These are phyloP conservation scores for Sebastes minor DNA, from an alignment of 2,797 vertebrate genomes.

Conservation along the genomic window DNA sequence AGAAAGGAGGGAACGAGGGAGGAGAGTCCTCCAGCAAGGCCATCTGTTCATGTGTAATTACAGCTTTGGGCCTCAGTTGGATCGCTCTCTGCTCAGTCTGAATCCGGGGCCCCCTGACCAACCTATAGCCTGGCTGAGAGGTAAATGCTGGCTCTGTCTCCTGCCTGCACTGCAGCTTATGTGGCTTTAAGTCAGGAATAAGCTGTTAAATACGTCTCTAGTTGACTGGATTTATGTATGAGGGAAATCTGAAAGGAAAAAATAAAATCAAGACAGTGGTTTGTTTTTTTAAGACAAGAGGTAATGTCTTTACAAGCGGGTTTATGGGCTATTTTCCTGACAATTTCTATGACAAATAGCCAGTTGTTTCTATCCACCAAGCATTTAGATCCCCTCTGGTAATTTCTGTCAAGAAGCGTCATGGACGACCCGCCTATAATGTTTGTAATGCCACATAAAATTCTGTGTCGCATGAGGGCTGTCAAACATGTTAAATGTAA, in stretches of 20 bases:
- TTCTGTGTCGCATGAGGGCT: background rate
- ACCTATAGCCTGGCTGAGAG: conserved; percentile 54
- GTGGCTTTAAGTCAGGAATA: conserved; percentile 16
- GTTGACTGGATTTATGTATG: conserved; percentile 21
- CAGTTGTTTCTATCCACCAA: background rate
- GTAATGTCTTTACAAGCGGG: background rate
- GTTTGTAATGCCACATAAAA: conserved; percentile 35
- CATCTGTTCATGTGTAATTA: conserved; percentile 82
- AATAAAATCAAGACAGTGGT: background rate
- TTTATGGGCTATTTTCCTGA: background rate
- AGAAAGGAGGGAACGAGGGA: conserved; percentile 41
- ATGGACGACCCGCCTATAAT: conserved; percentile 17
- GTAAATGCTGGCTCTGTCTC: conserved; percentile 44
- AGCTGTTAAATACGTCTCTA: conserved; percentile 31
- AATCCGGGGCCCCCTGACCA: conserved; percentile 43
- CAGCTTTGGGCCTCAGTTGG: conserved; percentile 60
- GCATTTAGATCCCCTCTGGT: background rate
- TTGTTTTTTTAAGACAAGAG: conserved; percentile 5
- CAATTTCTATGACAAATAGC: conserved; percentile 9
- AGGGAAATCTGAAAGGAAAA: background rate
- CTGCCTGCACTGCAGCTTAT: conserved; percentile 17
- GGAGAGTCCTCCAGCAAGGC: conserved; percentile 58
- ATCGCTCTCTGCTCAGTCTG: conserved; percentile 33
- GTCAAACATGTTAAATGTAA: conserved; percentile 24
- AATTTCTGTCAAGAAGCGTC: background rate